A percentile compares a stretch with the other conserved stretches of the same genome.
Conservation (phyloP, 2,888 invertebrate genomes). For the Notodonta dromedarius region DNA sequence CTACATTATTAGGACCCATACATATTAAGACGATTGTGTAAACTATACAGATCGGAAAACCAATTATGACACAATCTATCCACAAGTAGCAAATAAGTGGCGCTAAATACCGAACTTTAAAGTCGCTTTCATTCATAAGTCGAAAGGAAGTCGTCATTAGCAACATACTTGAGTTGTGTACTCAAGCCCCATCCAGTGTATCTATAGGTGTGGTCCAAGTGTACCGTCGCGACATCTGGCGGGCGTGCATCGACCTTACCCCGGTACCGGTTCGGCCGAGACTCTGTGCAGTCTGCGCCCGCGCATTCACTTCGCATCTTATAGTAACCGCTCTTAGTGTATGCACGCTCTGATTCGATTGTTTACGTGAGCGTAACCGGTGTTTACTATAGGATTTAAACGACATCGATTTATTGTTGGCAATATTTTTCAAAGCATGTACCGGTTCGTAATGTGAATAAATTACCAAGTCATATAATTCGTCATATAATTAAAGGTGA, state of each 20-base stretch:
- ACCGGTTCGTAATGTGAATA: no score
- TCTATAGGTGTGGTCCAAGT: constrained; percentile 38
- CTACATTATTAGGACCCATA: no score
- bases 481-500: neutral
- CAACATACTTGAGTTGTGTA: constrained; percentile 21
- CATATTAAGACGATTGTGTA: neutral
- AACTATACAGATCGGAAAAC: neutral
- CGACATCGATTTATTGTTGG: neutral
- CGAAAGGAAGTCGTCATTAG: constrained; percentile 29
- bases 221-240: constrained; percentile 54
- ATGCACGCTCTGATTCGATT: constrained; percentile 55
- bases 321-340: constrained; percentile 31
- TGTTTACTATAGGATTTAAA: constrained; percentile 34
- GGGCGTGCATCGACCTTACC: constrained; percentile 60
- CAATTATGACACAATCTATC: neutral
- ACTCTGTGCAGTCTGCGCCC: constrained; percentile 46
- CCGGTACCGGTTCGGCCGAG: constrained; percentile 34
- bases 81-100: neutral
- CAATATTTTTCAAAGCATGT: neutral
- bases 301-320: constrained; percentile 39
- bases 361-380: constrained; percentile 46
- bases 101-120: neutral
- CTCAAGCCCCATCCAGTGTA: constrained; percentile 14
- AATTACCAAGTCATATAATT: no score
- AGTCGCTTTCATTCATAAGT: constrained; percentile 5